These are phyloP conservation scores for Rhinatrema bivittatum DNA, from an alignment of 2,797 vertebrate species.

Conservation along the genomic window DNA sequence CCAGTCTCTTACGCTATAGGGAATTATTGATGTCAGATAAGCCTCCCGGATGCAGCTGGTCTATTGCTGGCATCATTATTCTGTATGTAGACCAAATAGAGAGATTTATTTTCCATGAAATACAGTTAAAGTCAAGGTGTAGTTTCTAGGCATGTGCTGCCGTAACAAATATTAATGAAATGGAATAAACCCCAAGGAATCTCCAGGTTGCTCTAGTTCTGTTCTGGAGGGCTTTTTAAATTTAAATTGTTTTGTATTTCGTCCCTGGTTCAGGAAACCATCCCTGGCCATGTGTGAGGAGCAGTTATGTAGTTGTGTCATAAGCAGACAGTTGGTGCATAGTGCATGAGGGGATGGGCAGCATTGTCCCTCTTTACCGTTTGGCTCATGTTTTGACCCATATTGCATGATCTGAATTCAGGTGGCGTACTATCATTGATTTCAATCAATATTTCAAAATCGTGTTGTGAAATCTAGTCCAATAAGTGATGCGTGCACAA, in stretches of 20 bases:
- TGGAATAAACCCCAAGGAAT: no score
- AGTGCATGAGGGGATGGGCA: conserved; percentile 26
- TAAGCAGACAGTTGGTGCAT: no score
- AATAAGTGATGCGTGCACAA: conserved; percentile 13
- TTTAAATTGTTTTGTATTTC: no score
- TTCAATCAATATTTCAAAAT: conserved; percentile 37
- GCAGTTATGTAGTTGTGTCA: no score
- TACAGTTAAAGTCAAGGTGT: no score
- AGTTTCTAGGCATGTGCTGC: no score
- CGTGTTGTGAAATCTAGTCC: conserved; percentile 34
- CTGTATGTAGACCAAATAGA: conserved; percentile 1
- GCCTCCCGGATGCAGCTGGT: conserved; percentile 19
- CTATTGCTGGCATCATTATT: conserved; percentile 15
- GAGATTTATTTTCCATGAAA: conserved; percentile 21
- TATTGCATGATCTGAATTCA: conserved; percentile 25
- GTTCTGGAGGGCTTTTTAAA: no score
- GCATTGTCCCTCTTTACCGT: conserved; percentile 29
- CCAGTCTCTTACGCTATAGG: neutral
- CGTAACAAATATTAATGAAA: no score
- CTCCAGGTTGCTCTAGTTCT: no score
- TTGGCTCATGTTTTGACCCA: conserved; percentile 47
- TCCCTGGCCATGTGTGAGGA: no score
- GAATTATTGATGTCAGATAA: conserved; percentile 17
- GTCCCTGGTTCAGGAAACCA: no score
- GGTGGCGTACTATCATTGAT: conserved; percentile 33